Base-by-base conservation (phyloP, 2,113 vertebrate genomes). In the Gymnorhina tibicen region DNA sequence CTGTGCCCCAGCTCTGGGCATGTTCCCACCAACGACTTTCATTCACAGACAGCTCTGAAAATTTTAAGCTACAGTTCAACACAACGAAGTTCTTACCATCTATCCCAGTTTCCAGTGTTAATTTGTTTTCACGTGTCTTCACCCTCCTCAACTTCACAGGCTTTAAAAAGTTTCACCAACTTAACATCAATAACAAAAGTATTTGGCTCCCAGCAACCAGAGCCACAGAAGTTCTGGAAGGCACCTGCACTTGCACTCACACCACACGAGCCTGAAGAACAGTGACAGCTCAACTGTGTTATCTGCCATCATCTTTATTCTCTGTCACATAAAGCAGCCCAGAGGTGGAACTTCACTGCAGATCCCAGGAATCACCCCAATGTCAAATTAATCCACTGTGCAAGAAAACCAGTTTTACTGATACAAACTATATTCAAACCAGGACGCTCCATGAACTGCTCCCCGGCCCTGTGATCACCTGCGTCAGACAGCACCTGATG, bases 381-480 rank as follows among this genome's bases (percentile, higher is more conserved):
- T 1, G 12, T 24, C 37, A 44, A 50, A 80, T n/a, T 60, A 59
- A 32, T 1, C 7, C n/a, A 21, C 18, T 52, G 3, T 0, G 13
- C 24, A 62, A 53, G 19, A 59, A 67, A 58, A 70, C 15, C 9
- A 24, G 3, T 32, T 58, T 62, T 52, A 44, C 20, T 53, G 55
- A 52, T 8, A 24, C 14, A 19, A 63, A 63, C 11, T 39, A 21
- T 55, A 68, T 21, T 13, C 41, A 64, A 52, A 52, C 12, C 6
- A 7, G 47, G 37, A 62, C 79, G 46, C 14, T 68, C 28, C 42
- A 52, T 8, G 22, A 89, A 39, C 30, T 49, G 19, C 13, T 89
- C 27, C 30, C 1, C 2, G 11, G 62, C 26, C 33, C 58, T 75
- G 32, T 3, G 37, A 70, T 13, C 35, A 84, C 55, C 46, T 7